phyloP scores from a whole-genome alignment of 2,113 vertebrate genomes.

The Cyanoliseus patagonus region DNA sequence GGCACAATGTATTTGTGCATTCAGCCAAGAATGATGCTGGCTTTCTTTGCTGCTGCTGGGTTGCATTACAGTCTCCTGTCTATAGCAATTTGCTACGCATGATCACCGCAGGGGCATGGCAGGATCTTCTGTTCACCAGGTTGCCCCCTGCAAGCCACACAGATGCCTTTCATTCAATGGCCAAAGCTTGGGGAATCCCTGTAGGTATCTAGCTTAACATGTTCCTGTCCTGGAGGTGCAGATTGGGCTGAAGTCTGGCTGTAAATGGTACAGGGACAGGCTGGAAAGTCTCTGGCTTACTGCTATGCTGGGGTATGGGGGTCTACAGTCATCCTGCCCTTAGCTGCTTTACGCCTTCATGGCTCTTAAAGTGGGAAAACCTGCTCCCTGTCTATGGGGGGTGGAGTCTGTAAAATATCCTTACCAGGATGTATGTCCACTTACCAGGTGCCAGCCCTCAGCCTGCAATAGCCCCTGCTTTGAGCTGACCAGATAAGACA shows the following conservation, averaged over 20 bases:
- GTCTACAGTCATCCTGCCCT: not conserved
- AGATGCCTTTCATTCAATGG: not conserved
- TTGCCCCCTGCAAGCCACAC: not conserved
- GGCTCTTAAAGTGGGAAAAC: not conserved
- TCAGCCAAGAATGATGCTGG: not conserved
- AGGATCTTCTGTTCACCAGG: not conserved
- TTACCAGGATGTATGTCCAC: not conserved
- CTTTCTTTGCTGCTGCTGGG: not conserved
- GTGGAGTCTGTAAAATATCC: not conserved
- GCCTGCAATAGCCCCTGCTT: not conserved
- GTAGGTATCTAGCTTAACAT: rapidly evolving
- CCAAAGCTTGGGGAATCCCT: not conserved
- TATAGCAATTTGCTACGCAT: not conserved
- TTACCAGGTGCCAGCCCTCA: not conserved
- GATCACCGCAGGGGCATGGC: not conserved
- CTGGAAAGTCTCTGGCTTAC: not conserved
- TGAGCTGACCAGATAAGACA: not conserved
- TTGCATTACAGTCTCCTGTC: not conserved
- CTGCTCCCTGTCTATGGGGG: not conserved
- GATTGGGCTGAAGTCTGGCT: not conserved
- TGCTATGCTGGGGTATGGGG: rapidly evolving
- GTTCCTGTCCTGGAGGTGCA: not conserved
- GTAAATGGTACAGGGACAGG: not conserved
- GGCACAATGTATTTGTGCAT: not conserved
- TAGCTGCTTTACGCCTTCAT: not conserved